Conservation (phyloP, 2,888 invertebrate genomes). For the Teleiodes luculella region DNA sequence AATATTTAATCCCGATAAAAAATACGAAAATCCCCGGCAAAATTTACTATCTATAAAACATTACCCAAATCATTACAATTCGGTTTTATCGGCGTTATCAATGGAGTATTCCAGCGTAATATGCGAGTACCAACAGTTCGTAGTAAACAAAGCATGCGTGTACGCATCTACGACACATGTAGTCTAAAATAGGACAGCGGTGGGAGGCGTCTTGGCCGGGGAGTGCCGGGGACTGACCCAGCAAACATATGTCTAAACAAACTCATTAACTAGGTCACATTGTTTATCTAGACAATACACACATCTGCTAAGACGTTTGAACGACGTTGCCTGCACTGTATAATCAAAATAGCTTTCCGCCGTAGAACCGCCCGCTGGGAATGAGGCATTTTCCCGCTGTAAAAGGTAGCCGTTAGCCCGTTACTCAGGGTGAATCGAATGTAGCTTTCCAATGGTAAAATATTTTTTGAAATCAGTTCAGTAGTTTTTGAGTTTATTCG, state of each 20-base stretch:
- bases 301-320: background rate
- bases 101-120: background rate
- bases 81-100: background rate
- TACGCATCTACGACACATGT: conserved; percentile 45
- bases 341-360: too few species aligned
- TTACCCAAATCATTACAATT: too few species aligned
- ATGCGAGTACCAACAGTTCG: background rate
- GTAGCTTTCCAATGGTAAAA: too few species aligned
- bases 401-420: too few species aligned
- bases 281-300: conserved; percentile 16
- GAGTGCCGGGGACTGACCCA: conserved; percentile 5
- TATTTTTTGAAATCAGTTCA: too few species aligned
- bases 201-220: conserved; percentile 63
- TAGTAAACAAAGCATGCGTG: conserved; percentile 18
- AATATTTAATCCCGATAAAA: too few species aligned
- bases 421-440: too few species aligned
- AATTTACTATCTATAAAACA: too few species aligned
- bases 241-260: conserved; percentile 55
- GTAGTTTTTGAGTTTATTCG: too few species aligned
- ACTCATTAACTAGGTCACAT: conserved; percentile 49
- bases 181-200: conserved; percentile 66
- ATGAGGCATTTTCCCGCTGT: too few species aligned
- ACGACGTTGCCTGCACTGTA: background rate
- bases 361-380: too few species aligned
- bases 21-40: too few species aligned